Evolutionary conservation across 2,888 invertebrate genomes (phyloP).

Genomic region (Leucophenga montana): DNA sequence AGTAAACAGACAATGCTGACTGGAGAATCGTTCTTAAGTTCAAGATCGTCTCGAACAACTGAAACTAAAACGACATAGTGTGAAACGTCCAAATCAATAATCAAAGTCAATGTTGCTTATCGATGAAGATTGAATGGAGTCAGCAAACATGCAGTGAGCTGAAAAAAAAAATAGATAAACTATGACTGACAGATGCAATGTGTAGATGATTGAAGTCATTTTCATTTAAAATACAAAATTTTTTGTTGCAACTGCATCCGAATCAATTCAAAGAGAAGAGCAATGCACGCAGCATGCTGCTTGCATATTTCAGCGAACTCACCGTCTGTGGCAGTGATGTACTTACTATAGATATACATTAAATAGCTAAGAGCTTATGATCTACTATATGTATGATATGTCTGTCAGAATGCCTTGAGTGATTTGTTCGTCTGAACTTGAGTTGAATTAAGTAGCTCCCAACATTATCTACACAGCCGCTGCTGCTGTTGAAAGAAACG

Average conservation of each 20-base stretch:
- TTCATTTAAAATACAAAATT: too few relatives aligned
- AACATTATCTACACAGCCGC: not conserved
- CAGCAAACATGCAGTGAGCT: constrained; percentile 18
- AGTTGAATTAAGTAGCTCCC: constrained; percentile 18
- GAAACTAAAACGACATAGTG: not conserved
- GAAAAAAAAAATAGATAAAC: constrained; percentile 24
- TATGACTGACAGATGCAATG: constrained; percentile 17
- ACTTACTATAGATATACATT: too few relatives aligned
- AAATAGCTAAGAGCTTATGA: too few relatives aligned
- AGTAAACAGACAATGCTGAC: constrained; percentile 13
- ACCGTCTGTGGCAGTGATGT: not conserved
- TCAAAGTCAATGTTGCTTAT: constrained; percentile 28
- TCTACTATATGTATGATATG: not conserved
- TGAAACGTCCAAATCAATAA: constrained; percentile 31
- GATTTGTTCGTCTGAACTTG: constrained; percentile 27
- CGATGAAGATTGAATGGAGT: not conserved
- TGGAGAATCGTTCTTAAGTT: constrained; percentile 5
- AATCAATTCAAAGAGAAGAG: too few relatives aligned
- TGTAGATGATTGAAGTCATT: too few relatives aligned
- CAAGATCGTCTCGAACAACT: not conserved
- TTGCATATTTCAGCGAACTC: too few relatives aligned
- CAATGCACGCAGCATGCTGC: not conserved
- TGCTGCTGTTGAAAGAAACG: constrained; percentile 30
- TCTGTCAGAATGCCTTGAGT: not conserved
- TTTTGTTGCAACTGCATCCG: too few relatives aligned